phyloP scores from a whole-genome alignment of 2,113 vertebrate species.

The Paramormyrops kingsleyae region DNA sequence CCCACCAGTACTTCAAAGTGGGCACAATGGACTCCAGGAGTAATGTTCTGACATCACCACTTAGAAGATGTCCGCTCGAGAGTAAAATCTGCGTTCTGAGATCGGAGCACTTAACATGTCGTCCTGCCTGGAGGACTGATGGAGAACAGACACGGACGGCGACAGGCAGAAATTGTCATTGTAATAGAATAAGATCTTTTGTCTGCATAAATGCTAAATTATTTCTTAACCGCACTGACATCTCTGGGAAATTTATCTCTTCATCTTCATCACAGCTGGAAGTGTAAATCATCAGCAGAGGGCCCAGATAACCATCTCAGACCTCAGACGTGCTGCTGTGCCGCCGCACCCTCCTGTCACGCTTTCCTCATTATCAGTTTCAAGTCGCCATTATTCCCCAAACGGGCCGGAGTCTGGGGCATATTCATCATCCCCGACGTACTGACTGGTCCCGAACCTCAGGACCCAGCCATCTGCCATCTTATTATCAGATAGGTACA shows the following conservation, averaged over 20 bases:
- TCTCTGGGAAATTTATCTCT: neutral
- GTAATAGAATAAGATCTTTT: neutral
- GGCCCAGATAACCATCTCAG: neutral
- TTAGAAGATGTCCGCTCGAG: neutral
- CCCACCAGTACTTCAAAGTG: neutral
- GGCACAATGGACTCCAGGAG: neutral
- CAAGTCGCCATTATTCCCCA: neutral
- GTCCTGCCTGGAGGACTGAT: neutral
- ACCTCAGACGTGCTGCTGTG: neutral
- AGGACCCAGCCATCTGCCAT: neutral
- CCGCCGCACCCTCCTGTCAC: neutral
- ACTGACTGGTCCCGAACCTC: neutral
- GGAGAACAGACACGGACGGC: neutral
- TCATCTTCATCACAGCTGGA: neutral
- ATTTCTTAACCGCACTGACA: neutral
- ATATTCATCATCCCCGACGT: neutral
- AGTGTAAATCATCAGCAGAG: neutral
- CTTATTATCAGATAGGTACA: neutral
- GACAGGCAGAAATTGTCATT: neutral
- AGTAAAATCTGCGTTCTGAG: neutral
- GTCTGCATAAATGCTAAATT: neutral
- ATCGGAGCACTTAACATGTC: neutral
- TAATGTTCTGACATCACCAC: neutral
- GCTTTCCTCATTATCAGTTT: neutral
- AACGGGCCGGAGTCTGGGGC: neutral